Evolutionary conservation across 2,797 vertebrate species (phyloP).

Genomic region (Phrynocephalus guinanensis): DNA sequence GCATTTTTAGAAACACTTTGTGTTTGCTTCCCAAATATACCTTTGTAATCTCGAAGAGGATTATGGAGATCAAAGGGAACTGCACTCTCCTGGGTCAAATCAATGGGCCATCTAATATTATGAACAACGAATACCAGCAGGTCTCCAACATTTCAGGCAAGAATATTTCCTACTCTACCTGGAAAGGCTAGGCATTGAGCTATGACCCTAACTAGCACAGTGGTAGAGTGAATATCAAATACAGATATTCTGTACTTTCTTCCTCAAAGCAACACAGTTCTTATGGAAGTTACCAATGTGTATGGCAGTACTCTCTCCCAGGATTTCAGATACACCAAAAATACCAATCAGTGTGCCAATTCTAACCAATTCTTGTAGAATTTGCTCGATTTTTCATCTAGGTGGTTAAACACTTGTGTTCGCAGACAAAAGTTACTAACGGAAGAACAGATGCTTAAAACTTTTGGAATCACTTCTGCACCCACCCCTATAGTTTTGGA

Average conservation of each 20-base stretch:
- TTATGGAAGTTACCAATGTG: not conserved
- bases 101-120: too few relatives aligned
- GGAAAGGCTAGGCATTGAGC: too few relatives aligned
- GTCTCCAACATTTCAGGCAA: too few relatives aligned
- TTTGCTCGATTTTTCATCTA: not conserved
- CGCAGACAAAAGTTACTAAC: not conserved
- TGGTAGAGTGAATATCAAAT: not conserved
- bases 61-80: not conserved
- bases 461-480: not conserved
- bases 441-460: not conserved
- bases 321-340: not conserved
- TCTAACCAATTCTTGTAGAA: not conserved
- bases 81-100: too few relatives aligned
- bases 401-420: not conserved
- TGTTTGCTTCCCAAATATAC: not conserved
- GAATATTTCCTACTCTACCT: too few relatives aligned
- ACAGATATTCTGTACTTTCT: not conserved
- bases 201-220: too few relatives aligned
- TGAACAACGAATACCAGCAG: too few relatives aligned
- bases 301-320: not conserved
- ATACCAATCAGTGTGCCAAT: not conserved
- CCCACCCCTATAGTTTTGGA: not conserved
- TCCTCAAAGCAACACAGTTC: not conserved
- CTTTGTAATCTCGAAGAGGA: not conserved
- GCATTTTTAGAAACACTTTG: not conserved